Conservation (phyloP, 2,113 vertebrate species). For the Todiramphus saurophagus region DNA sequence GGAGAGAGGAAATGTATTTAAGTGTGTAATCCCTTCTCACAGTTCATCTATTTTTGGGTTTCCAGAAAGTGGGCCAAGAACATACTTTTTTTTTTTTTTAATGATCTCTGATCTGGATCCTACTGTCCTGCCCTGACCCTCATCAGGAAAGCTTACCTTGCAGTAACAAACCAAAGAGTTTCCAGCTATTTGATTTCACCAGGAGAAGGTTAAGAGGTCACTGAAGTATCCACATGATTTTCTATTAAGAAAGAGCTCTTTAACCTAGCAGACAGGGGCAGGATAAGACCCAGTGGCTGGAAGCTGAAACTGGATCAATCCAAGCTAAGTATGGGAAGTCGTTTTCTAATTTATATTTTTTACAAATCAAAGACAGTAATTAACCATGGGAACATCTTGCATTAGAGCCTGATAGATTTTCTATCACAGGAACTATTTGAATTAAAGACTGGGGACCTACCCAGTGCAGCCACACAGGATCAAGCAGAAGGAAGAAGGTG, state of each 20-base stretch:
- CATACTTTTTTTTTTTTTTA: not conserved
- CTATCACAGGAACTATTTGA: not conserved
- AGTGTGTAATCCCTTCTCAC: not conserved
- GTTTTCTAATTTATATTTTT: not conserved
- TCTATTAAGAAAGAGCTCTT: not conserved
- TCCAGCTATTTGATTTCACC: not conserved
- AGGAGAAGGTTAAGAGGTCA: slow-evolving; percentile 1
- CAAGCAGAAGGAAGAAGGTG: not conserved
- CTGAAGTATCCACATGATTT: not conserved
- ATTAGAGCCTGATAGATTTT: slow-evolving; percentile 38
- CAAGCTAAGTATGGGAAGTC: not conserved
- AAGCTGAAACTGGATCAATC: slow-evolving; percentile 30
- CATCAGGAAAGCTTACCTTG: not conserved
- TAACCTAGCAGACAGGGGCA: not conserved
- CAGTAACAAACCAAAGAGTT: slow-evolving; percentile 28
- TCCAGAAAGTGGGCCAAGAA: slow-evolving; percentile 45
- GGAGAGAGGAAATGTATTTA: not conserved
- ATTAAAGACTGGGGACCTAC: not conserved
- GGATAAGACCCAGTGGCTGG: not conserved
- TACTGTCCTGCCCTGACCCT: not conserved
- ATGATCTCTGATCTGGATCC: slow-evolving; percentile 4
- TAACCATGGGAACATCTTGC: slow-evolving; percentile 30
- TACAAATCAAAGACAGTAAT: not conserved
- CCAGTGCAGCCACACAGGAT: not conserved
- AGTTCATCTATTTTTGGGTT: slow-evolving; percentile 29